phyloP scores from a whole-genome alignment of 2,888 invertebrate species.

The Caenorhabditis zanzibari region DNA sequence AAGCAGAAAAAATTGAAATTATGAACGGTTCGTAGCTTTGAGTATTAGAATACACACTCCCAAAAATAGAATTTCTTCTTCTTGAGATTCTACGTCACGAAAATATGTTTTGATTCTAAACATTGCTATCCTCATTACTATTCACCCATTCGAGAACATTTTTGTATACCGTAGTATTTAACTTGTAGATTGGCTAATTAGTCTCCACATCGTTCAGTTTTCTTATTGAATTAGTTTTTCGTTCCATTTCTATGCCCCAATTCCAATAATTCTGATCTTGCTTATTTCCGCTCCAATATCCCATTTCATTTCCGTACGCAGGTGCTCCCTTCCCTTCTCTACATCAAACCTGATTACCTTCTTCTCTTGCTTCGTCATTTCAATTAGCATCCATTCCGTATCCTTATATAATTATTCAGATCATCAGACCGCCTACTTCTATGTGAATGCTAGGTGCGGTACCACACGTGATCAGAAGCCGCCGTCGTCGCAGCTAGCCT shows the following conservation, averaged over 20 bases:
- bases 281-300: conserved; percentile 34
- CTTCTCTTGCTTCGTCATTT: conserved; percentile 15
- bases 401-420: conserved; percentile 26
- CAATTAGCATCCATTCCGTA: conserved; percentile 39
- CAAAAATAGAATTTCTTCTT: conserved; percentile 10
- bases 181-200: too few relatives aligned
- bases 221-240: background rate
- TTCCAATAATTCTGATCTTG: conserved; percentile 2
- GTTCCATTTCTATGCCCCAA: background rate
- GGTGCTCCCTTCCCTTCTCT: conserved; percentile 18
- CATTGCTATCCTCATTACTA: too few relatives aligned
- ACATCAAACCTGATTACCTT: conserved; percentile 46
- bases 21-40: conserved; percentile 24
- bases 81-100: background rate
- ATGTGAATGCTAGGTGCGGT: conserved; percentile 62
- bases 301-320: conserved; percentile 24
- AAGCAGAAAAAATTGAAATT: conserved; percentile 50
- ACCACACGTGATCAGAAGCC: conserved; percentile 56
- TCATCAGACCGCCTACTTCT: conserved; percentile 62
- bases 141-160: too few relatives aligned
- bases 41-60: background rate
- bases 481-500: conserved; percentile 49
- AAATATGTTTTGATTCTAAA: background rate
- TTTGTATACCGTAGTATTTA: too few relatives aligned
- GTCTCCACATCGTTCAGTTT: background rate